Base-by-base conservation (phyloP, 2,888 invertebrate species). In the Dynastes grantii region DNA sequence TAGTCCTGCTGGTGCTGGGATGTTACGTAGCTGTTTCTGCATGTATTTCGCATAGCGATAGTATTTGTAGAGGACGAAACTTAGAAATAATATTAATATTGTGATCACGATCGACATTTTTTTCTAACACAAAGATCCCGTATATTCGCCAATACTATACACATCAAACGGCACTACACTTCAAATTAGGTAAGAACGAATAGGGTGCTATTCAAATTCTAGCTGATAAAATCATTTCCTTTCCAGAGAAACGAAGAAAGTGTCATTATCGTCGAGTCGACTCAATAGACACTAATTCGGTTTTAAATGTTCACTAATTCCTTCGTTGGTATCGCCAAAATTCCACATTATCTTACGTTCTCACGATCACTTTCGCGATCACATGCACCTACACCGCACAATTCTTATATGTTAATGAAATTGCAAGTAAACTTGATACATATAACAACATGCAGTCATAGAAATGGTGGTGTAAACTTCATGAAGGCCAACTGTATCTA, bases 1-100 rank as follows among this genome's bases (percentile, higher is more conserved):
- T 45, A 64, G 49, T 16, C 67, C 71, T 5, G 55, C 29, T 40
- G 78, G 78, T 27, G 75, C 45, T 2, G 78, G 78, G 22, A 78
- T 45, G 51, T 78, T 11, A 4, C 27, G 2, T 13, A 75, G 29
- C 11, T 27, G 29, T 27, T 11, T 49, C 27, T 27, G 40, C 11
- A 63, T 16, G 16, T 61, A 29, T 45, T 27, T 61, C 73, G 45
- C 58, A 22, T 45, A 22, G 0, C 58, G 40, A n/a, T 45, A 75
- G 9, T 75, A 75, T 27, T 61, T 61, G n/a, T 45, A 61, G 27
- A 40, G 49, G 27, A 75, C 4, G 51, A 51, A 68, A 13, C 49
- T 51, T 13, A 27, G 13, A 68, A 68, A 16, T 53, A 27, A 68
- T 27, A 29, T 13, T 2, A 29, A 3, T 51, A 51, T 22, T 29